Percentiles rank a stretch among this genome's conserved stretches.
phyloP scores from a whole-genome alignment of 2,888 invertebrate species.

The Ormia ochracea region DNA sequence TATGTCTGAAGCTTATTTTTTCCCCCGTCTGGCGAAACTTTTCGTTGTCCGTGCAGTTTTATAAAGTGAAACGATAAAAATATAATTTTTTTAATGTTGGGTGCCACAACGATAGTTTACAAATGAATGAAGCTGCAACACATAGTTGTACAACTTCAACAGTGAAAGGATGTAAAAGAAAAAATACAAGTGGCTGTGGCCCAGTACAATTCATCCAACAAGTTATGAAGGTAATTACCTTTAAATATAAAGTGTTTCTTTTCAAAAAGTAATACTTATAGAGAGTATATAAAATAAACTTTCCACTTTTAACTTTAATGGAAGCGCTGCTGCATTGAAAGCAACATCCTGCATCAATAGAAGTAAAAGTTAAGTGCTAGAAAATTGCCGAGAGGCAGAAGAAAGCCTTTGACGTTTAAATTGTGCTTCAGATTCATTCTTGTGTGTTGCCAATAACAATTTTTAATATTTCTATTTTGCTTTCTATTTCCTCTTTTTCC shows the following conservation, averaged over 20 bases:
- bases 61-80: not conserved
- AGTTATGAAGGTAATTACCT: conserved; percentile 59
- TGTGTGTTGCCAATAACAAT: not conserved
- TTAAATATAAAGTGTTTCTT: conserved; percentile 52
- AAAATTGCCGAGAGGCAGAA: conserved; percentile 43
- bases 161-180: not conserved
- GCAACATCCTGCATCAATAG: conserved; percentile 5
- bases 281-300: not conserved
- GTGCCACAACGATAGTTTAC: conserved; percentile 47
- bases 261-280: conserved; percentile 16
- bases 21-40: conserved; percentile 32
- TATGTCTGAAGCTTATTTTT: not conserved
- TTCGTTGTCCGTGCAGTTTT: not conserved
- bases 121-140: conserved; percentile 50
- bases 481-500: not conserved
- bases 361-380: conserved; percentile 51
- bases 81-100: not conserved
- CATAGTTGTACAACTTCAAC: conserved; percentile 54
- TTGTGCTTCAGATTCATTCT: conserved; percentile 17
- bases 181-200: conserved; percentile 18
- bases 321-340: not conserved
- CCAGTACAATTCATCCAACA: conserved; percentile 37
- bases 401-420: conserved; percentile 42
- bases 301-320: not conserved
- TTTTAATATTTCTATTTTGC: not conserved